Conservation (phyloP, 2,888 invertebrate species). For the Aphidius colemani region DNA sequence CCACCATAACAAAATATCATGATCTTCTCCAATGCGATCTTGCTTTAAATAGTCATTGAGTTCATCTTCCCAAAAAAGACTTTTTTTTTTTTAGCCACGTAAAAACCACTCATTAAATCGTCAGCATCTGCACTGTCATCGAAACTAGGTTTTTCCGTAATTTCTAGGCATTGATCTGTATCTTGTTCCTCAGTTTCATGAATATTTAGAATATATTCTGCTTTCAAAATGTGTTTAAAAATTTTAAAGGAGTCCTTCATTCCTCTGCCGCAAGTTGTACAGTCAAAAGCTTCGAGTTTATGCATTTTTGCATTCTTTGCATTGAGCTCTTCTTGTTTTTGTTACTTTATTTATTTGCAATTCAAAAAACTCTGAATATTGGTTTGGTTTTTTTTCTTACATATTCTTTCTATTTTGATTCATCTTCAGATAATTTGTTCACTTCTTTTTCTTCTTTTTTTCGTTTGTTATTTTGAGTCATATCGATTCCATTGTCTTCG, state of each 20-base stretch:
- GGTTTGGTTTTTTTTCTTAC: no score
- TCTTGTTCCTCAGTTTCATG: no score
- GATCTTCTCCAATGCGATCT: background rate
- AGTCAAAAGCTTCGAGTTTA: conserved; percentile 27
- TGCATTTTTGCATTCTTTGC: background rate
- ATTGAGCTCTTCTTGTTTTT: no score
- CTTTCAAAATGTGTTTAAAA: conserved; percentile 21
- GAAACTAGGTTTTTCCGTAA: background rate
- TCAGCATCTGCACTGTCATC: background rate
- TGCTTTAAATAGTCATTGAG: background rate
- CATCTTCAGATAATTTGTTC: no score
- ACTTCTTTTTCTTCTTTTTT: no score
- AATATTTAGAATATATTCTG: conserved; percentile 2
- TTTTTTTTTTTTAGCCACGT: background rate
- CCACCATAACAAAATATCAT: no score
- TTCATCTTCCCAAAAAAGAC: conserved; percentile 1
- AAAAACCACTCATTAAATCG: conserved; percentile 3
- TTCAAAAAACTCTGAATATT: no score
- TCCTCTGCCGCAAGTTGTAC: conserved; percentile 23
- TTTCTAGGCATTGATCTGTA: background rate
- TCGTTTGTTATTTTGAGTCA: no score
- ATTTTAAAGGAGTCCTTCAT: conserved; percentile 17
- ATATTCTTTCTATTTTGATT: no score
- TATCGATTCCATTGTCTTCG: no score
- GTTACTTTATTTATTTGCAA: no score